A percentile compares a stretch with the other conserved stretches of the same genome.
phyloP scores from a whole-genome alignment of 2,888 invertebrate genomes.

The Dastarcus helophoroides region DNA sequence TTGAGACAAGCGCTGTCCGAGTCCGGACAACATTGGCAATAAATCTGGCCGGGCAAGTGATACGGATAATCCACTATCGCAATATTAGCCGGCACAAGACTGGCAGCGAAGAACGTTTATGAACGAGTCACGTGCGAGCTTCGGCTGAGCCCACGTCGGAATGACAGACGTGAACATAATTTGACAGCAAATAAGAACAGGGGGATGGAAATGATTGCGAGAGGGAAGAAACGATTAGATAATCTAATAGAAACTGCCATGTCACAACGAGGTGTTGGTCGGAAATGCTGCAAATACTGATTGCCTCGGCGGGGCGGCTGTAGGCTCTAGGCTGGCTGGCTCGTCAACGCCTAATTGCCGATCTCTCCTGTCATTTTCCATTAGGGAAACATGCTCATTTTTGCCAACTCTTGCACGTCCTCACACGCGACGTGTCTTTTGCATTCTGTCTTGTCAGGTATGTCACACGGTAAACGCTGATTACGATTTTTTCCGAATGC shows the following conservation, averaged over 20 bases:
- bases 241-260: slow-evolving; percentile 34
- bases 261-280: slow-evolving; percentile 25
- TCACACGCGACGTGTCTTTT: too few species aligned
- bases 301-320: too few species aligned
- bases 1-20: too few species aligned
- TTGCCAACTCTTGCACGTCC: too few species aligned
- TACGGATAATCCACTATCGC: background rate
- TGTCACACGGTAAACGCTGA: too few species aligned
- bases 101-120: background rate
- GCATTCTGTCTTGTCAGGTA: too few species aligned
- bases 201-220: slow-evolving; percentile 35
- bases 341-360: too few species aligned
- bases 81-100: background rate
- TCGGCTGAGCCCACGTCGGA: slow-evolving; percentile 31
- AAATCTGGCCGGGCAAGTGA: background rate
- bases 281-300: slow-evolving; percentile 1
- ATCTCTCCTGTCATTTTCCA: too few species aligned
- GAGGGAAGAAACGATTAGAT: slow-evolving; percentile 35
- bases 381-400: too few species aligned
- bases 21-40: background rate
- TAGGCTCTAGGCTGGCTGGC: too few species aligned
- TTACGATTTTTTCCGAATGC: too few species aligned
- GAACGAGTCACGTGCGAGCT: slow-evolving; percentile 32
- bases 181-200: slow-evolving; percentile 38
- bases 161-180: slow-evolving; percentile 39